Evolutionary conservation across 92 coral and sea anemone species (phyloP).

Genomic region (Umimayanthus chanpuru): DNA sequence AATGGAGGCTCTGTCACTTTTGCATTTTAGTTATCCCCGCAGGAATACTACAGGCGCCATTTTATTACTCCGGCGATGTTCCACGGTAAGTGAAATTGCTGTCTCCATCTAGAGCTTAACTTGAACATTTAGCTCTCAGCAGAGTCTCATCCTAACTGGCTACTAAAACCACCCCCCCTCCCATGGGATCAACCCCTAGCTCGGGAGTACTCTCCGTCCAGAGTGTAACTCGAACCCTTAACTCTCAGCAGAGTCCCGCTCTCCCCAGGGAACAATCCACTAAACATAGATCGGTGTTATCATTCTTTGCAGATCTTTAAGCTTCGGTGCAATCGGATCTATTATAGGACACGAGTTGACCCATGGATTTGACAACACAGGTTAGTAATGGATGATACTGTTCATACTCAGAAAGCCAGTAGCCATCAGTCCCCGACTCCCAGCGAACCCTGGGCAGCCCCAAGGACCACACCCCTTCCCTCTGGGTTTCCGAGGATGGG

Average conservation of each 20-base stretch:
- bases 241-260: too few species aligned
- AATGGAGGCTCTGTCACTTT: not conserved
- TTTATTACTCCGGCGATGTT: constrained; percentile 87
- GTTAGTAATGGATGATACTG: constrained; percentile 48
- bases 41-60: constrained; percentile 94
- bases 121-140: too few species aligned
- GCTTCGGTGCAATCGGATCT: constrained; percentile 96
- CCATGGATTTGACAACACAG: constrained; percentile 99
- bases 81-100: constrained; percentile 75
- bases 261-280: too few species aligned
- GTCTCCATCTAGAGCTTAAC: too few species aligned
- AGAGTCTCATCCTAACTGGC: not conserved
- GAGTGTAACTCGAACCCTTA: too few species aligned
- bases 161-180: not conserved
- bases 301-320: constrained; percentile 68
- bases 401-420: too few species aligned
- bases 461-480: too few species aligned
- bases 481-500: too few species aligned
- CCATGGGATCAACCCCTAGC: too few species aligned
- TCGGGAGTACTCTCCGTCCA: too few species aligned
- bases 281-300: not conserved
- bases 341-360: constrained; percentile 98
- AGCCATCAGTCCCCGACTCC: too few species aligned
- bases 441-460: too few species aligned
- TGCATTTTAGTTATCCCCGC: constrained; percentile 83